These are phyloP conservation scores for Sebastes cheni DNA, from an alignment of 2,797 vertebrate genomes.

Conservation along the genomic window DNA sequence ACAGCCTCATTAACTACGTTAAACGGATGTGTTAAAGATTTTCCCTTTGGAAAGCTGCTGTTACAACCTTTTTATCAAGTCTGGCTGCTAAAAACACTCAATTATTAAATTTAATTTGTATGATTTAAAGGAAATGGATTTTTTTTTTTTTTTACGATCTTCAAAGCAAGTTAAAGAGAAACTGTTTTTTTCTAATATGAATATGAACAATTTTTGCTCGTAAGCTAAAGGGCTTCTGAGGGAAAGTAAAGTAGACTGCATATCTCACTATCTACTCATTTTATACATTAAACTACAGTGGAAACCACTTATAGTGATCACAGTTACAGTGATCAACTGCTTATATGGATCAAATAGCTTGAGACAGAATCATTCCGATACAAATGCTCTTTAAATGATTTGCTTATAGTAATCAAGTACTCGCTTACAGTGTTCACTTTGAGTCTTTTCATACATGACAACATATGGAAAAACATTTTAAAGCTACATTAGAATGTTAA, in stretches of 20 bases:
- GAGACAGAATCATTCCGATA: no score
- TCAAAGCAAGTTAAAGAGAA: constrained; percentile 27
- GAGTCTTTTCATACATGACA: no score
- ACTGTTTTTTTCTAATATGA: neutral
- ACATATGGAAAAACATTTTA: no score
- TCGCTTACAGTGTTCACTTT: no score
- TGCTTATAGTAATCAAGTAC: no score
- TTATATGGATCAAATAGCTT: no score
- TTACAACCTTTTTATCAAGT: constrained; percentile 29
- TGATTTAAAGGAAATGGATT: constrained; percentile 19
- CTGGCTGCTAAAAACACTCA: constrained; percentile 35
- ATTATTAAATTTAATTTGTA: constrained; percentile 49
- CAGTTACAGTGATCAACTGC: no score
- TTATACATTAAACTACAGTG: neutral
- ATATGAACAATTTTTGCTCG: neutral
- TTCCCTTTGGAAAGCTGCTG: constrained; percentile 27
- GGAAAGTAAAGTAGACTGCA: neutral
- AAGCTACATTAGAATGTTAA: no score
- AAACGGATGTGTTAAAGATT: constrained; percentile 34
- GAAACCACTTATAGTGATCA: no score
- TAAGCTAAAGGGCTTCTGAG: neutral
- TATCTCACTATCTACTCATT: neutral
- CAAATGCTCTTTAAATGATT: no score
- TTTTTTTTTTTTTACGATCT: constrained; percentile 32
- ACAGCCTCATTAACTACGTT: constrained; percentile 47